These are phyloP conservation scores for Oncopeltus fasciatus DNA, from an alignment of 1,140 invertebrate genomes.

Conservation along the genomic window DNA sequence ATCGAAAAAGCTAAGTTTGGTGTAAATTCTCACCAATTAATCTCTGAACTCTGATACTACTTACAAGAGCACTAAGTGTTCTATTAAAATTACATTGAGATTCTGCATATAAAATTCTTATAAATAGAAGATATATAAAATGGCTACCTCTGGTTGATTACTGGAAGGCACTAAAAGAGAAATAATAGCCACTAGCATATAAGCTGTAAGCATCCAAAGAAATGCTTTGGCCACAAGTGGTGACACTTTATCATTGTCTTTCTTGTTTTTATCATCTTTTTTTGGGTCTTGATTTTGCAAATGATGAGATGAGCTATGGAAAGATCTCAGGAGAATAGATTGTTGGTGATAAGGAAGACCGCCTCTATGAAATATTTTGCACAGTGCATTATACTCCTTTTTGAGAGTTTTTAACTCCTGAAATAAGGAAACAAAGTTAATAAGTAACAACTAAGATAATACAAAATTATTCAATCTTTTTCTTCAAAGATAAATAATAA, in stretches of 20 bases:
- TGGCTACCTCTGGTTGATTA: slow-evolving; percentile 61
- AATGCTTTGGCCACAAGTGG: slow-evolving; percentile 54
- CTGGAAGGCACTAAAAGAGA: slow-evolving; percentile 52
- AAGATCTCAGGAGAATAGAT: background rate
- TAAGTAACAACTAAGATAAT: too few relatives aligned
- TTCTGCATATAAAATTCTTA: slow-evolving; percentile 9
- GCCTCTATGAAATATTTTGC: slow-evolving; percentile 15
- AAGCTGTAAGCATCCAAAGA: slow-evolving; percentile 59
- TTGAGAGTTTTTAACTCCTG: background rate
- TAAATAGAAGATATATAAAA: slow-evolving; percentile 5
- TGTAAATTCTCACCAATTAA: too few relatives aligned
- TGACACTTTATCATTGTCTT: slow-evolving; percentile 44
- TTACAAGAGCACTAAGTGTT: too few relatives aligned
- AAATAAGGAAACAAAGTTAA: background rate
- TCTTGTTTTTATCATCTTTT: slow-evolving; percentile 21
- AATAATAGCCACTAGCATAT: slow-evolving; percentile 51
- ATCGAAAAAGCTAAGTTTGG: too few relatives aligned
- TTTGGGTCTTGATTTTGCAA: slow-evolving; percentile 4
- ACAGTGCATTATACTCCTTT: slow-evolving; percentile 11
- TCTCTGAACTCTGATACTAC: too few relatives aligned
- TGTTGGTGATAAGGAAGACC: slow-evolving; percentile 7
- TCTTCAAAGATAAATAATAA: too few relatives aligned
- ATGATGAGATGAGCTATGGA: slow-evolving; percentile 3
- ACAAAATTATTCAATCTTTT: too few relatives aligned
- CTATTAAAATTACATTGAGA: too few relatives aligned